Conservation (phyloP, 2,888 invertebrate genomes). For the Anthrax anthrax region DNA sequence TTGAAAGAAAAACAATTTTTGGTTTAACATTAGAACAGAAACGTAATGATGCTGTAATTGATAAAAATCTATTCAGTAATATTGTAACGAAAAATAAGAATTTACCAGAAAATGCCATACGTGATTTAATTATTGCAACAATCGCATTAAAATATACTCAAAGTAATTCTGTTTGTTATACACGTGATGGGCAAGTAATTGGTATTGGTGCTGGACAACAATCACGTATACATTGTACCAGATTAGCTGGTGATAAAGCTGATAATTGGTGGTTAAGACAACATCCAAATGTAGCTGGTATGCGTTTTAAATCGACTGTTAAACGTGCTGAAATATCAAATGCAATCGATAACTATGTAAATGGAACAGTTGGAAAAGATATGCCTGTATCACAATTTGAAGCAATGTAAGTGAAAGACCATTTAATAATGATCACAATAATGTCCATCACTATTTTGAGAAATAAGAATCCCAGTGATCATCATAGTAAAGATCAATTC, state of each 20-base stretch:
- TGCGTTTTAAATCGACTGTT: conserved; percentile 74
- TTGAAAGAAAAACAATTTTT: conserved; percentile 72
- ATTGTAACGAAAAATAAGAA: conserved; percentile 56
- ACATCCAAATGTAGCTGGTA: conserved; percentile 68
- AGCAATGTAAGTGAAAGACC: conserved; percentile 51
- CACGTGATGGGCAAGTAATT: conserved; percentile 67
- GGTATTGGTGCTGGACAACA: conserved; percentile 99
- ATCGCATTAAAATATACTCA: conserved; percentile 96
- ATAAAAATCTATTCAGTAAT: conserved; percentile 61
- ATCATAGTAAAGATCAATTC: too few relatives aligned
- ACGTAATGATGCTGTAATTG: conserved; percentile 77
- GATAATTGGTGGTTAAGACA: conserved; percentile 96
- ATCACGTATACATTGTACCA: conserved; percentile 94
- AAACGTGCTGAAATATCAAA: conserved; percentile 89
- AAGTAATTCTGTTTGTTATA: conserved; percentile 96
- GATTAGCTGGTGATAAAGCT: conserved; percentile 93
- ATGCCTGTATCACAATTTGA: conserved; percentile 64
- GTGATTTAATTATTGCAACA: conserved; percentile 90
- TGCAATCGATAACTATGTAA: conserved; percentile 89
- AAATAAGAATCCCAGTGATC: too few relatives aligned
- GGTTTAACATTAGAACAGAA: conserved; percentile 76
- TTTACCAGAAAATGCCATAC: conserved; percentile 57
- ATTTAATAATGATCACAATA: too few relatives aligned
- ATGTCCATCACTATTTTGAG: too few relatives aligned
- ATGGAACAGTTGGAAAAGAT: conserved; percentile 79